phyloP scores from a whole-genome alignment of 2,888 invertebrate species.

The Ornithoptera priamus region DNA sequence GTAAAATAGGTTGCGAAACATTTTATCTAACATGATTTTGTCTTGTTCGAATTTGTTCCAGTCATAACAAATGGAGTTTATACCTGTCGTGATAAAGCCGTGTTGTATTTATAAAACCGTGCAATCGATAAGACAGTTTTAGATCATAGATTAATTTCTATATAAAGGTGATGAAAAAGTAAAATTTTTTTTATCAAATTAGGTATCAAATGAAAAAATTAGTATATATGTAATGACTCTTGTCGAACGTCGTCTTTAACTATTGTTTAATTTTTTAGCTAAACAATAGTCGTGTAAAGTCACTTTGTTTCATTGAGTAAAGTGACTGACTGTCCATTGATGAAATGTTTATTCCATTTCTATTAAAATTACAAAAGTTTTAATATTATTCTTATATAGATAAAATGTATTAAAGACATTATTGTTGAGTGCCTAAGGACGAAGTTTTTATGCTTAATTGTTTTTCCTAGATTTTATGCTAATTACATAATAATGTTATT shows the following conservation, averaged over 20 bases:
- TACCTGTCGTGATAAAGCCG: background rate
- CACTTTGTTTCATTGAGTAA: background rate
- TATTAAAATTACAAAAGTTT: background rate
- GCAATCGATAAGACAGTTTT: background rate
- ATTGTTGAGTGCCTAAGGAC: background rate
- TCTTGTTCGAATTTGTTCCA: conserved; percentile 12
- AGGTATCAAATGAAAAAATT: too few relatives aligned
- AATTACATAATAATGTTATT: background rate
- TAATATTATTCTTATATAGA: background rate
- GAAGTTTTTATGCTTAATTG: background rate
- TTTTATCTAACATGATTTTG: conserved; percentile 47
- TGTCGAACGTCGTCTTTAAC: too few relatives aligned
- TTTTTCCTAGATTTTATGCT: background rate
- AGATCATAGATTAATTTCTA: background rate
- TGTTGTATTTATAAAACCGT: background rate
- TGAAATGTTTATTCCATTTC: background rate
- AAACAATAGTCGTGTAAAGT: too few relatives aligned
- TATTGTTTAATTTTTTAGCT: too few relatives aligned
- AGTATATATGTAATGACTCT: too few relatives aligned
- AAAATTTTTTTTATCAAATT: too few relatives aligned
- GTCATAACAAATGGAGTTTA: conserved; percentile 37
- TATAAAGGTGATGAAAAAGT: background rate
- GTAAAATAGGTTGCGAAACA: conserved; percentile 59
- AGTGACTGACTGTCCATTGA: background rate
- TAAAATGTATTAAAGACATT: background rate